These are phyloP conservation scores for Cisticola juncidis DNA, from an alignment of 2,113 vertebrate genomes.

Conservation along the genomic window DNA sequence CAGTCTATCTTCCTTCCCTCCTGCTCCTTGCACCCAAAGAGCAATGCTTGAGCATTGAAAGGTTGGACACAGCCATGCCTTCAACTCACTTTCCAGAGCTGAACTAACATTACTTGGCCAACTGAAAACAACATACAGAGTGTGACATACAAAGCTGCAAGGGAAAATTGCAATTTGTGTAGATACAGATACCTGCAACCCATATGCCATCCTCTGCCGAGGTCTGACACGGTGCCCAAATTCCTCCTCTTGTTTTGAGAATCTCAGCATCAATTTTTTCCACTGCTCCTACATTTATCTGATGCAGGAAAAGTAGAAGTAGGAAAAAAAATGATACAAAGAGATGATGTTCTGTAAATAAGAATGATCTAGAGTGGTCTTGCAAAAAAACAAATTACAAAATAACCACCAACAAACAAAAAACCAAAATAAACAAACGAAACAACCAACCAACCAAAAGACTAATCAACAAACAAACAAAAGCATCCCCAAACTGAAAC, in stretches of 20 bases:
- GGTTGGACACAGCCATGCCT: neutral
- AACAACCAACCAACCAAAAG: neutral
- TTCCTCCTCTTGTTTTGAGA: neutral
- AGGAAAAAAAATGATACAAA: neutral
- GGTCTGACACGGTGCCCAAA: neutral
- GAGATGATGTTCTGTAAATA: neutral
- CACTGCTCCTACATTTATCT: neutral
- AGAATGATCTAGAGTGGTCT: neutral
- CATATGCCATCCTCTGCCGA: fast-evolving
- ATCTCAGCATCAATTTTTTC: neutral
- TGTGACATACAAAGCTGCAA: fast-evolving
- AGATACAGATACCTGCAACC: neutral
- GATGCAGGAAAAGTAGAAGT: neutral
- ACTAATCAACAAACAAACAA: neutral
- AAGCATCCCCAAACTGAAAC: neutral
- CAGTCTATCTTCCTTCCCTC: neutral
- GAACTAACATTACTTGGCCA: neutral
- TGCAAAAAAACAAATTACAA: neutral
- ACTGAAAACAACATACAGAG: neutral
- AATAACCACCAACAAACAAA: neutral
- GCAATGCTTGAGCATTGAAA: fast-evolving
- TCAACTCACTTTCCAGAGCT: neutral
- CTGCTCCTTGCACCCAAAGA: neutral
- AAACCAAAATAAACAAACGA: neutral
- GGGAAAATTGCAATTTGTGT: neutral